Base-by-base conservation (phyloP, 1,140 invertebrate genomes). In the Caenorhabditis tropicalis region DNA sequence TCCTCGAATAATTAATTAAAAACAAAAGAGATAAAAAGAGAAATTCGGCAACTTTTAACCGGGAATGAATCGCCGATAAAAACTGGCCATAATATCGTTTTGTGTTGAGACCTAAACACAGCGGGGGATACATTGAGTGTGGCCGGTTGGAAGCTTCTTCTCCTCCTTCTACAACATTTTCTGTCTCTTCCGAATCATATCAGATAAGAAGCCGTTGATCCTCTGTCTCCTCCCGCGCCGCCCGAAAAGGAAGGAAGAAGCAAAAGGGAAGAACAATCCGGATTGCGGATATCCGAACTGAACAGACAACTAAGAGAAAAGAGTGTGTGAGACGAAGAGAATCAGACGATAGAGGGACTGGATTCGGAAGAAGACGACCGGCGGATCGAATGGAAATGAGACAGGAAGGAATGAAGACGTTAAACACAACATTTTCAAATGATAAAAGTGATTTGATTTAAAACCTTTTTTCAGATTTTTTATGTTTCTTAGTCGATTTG, bases 191-290 rank as follows among this genome's bases (percentile, higher is more conserved):
- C 65, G 65, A 74, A 74, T 74, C 65, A 74, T 74, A 74, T 74
- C 65, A 74, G 65, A 74, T 74, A 74, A 74, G 65, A 74, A 74
- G 65, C 65, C 65, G 65, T 74, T 74, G 65, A 74, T 74, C 65
- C 39, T 43, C 39, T 43, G n/a, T n/a, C n/a, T 12, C 39, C 39
- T 43, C 39, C 39, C 65, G 65, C 58, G 33, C 58, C 58, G 58
- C 65, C 65, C 65, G 65, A 74, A 74, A 74, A 74, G n/a, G 65
- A 36, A 74, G 43, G 65, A 65, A 65, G 58, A 12, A 24, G 56
- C 27, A 24, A 36, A 58, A 31, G 27, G 53, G 27, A 31, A 58
- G 58, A 65, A 74, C 36, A 74, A 74, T 74, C 65, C 65, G 65
- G 65, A 74, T 74, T 74, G 65, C 65, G 65, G 65, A 74, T 43